Evolutionary conservation across 2,888 invertebrate genomes (phyloP).

Genomic region (Latrodectus hesperus): DNA sequence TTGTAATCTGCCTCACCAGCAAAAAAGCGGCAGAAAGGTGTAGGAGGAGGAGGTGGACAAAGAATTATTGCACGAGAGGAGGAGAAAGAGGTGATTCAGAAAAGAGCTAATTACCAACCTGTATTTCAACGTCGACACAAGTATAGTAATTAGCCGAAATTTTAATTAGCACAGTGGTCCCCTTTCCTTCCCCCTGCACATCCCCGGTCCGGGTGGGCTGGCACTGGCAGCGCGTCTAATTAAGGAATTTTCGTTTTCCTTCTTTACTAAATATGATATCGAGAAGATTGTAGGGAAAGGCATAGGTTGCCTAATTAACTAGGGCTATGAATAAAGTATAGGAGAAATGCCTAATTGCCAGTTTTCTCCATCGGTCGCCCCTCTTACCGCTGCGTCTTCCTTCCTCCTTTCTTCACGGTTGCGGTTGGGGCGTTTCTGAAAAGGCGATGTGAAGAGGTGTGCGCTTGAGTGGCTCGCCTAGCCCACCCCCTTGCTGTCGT

Average conservation of each 20-base stretch:
- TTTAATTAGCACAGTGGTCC: constrained; percentile 56
- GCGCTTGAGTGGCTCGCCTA: not conserved
- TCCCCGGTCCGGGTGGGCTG: constrained; percentile 12
- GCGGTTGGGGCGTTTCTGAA: constrained; percentile 8
- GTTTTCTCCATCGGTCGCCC: constrained; percentile 10
- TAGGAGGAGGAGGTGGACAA: not conserved
- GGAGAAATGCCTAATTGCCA: constrained; percentile 61
- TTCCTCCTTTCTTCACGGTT: not conserved
- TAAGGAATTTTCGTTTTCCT: constrained; percentile 64
- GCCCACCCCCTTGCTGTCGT: constrained; percentile 6
- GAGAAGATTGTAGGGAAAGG: constrained; percentile 41
- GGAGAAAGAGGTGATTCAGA: constrained; percentile 20
- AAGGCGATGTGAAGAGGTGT: constrained; percentile 19
- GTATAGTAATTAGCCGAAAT: constrained; percentile 67
- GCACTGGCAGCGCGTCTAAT: constrained; percentile 59
- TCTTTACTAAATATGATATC: constrained; percentile 68
- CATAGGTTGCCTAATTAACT: constrained; percentile 63
- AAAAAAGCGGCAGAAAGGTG: constrained; percentile 1
- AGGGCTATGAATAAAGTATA: constrained; percentile 65
- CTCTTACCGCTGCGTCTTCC: not conserved
- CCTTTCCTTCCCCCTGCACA: constrained; percentile 20
- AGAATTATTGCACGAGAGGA: not conserved
- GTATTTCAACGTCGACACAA: constrained; percentile 68
- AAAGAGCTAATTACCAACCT: constrained; percentile 67
- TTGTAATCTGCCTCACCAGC: not conserved